Conservation (phyloP, 1,140 invertebrate species). For the Maniola jurtina region DNA sequence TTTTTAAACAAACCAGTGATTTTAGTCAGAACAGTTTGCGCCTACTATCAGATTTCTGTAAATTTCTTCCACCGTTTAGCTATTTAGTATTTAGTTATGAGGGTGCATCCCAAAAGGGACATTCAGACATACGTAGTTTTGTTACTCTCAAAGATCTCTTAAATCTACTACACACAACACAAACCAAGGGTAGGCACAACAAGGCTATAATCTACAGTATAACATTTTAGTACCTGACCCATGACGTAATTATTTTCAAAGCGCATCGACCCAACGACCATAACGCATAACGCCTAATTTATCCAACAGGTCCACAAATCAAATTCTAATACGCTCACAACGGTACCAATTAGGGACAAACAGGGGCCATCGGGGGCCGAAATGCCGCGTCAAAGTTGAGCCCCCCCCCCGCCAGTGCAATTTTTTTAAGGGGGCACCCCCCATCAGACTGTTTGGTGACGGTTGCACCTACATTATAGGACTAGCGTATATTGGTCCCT, state of each 20-base stretch:
- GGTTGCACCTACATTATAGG: slow-evolving; percentile 55
- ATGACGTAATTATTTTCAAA: neutral
- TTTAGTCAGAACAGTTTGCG: no score
- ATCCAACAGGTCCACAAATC: slow-evolving; percentile 42
- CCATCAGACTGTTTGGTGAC: slow-evolving; percentile 65
- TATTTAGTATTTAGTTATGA: no score
- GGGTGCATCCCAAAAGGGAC: no score
- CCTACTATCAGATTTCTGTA: no score
- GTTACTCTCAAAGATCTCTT: no score
- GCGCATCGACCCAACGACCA: slow-evolving; percentile 4
- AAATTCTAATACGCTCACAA: slow-evolving; percentile 50
- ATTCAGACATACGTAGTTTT: no score
- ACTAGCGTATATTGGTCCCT: slow-evolving; percentile 32
- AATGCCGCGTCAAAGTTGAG: slow-evolving; percentile 66
- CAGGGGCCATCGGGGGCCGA: slow-evolving; percentile 54
- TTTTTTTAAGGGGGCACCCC: slow-evolving; percentile 61
- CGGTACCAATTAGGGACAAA: slow-evolving; percentile 64
- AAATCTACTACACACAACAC: no score
- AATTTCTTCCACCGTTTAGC: no score
- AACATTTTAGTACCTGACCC: neutral
- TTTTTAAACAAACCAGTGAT: no score
- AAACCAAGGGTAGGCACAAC: no score
- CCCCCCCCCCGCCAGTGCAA: slow-evolving; percentile 44
- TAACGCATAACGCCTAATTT: slow-evolving; percentile 29
- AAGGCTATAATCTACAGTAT: no score